These are phyloP conservation scores for Trachemys scripta DNA, from an alignment of 2,113 vertebrate species.

Conservation along the genomic window DNA sequence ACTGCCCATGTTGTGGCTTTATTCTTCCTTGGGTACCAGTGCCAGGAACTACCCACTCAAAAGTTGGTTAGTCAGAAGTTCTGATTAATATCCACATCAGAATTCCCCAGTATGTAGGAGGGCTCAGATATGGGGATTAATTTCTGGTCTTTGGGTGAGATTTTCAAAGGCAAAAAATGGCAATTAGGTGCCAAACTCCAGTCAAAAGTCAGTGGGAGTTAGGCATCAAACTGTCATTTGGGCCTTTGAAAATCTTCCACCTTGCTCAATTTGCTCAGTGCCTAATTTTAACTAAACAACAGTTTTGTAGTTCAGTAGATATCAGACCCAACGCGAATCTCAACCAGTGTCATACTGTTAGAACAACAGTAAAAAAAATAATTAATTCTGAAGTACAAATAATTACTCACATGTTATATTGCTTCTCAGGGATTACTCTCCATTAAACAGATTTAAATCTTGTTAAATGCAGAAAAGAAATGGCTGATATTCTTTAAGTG, in stretches of 20 bases:
- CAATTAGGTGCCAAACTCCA: background rate
- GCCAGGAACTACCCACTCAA: background rate
- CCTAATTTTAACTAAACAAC: constrained; percentile 19
- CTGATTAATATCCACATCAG: constrained; percentile 14
- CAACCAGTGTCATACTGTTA: constrained; percentile 1
- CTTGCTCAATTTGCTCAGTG: background rate
- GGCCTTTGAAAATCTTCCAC: background rate
- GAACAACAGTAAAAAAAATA: constrained; percentile 7
- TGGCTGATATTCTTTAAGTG: constrained; percentile 42
- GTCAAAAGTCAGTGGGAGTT: background rate
- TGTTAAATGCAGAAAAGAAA: constrained; percentile 42
- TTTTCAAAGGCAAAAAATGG: background rate
- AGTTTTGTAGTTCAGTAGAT: background rate
- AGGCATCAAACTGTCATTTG: background rate
- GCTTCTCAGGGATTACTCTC: constrained; percentile 39
- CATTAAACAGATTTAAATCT: constrained; percentile 55
- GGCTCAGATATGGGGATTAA: constrained; percentile 17
- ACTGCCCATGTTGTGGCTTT: background rate
- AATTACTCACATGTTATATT: background rate
- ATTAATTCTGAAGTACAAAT: constrained; percentile 7
- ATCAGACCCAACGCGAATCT: background rate
- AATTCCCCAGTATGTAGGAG: background rate
- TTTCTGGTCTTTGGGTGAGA: background rate
- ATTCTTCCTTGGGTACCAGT: background rate
- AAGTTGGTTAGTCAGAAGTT: background rate